Evolutionary conservation across 2,113 vertebrate genomes (phyloP).

Genomic region (Chamaetylas fuelleborni): DNA sequence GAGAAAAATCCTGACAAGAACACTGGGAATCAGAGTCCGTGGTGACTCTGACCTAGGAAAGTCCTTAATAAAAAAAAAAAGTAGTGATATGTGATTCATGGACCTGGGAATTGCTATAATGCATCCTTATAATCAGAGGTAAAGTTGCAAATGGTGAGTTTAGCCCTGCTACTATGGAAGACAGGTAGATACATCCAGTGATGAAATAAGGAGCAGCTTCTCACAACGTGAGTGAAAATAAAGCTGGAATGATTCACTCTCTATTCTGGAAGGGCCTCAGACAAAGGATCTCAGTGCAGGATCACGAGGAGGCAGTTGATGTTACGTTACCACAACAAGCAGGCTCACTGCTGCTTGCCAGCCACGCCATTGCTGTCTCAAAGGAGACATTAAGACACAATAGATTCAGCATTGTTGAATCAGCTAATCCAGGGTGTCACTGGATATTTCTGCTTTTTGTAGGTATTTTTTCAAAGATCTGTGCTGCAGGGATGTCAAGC

Average conservation of each 20-base stretch:
- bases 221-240: neutral
- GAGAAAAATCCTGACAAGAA: neutral
- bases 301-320: neutral
- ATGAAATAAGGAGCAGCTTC: neutral
- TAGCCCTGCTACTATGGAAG: neutral
- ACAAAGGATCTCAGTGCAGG: neutral
- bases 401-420: neutral
- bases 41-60: neutral
- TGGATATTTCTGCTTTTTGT: neutral
- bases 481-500: neutral
- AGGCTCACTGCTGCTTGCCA: neutral
- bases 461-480: neutral
- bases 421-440: neutral
- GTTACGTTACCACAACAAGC: neutral
- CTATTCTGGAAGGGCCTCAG: neutral
- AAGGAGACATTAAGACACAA: neutral
- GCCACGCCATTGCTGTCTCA: neutral
- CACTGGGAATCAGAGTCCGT: neutral
- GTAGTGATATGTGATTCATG: neutral
- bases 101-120: neutral
- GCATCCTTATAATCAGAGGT: neutral
- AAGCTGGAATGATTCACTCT: neutral
- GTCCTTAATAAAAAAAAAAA: neutral
- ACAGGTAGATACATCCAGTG: neutral
- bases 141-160: neutral